Evolutionary conservation across 2,888 invertebrate genomes (phyloP).

Genomic region (Mycalesis mineus): DNA sequence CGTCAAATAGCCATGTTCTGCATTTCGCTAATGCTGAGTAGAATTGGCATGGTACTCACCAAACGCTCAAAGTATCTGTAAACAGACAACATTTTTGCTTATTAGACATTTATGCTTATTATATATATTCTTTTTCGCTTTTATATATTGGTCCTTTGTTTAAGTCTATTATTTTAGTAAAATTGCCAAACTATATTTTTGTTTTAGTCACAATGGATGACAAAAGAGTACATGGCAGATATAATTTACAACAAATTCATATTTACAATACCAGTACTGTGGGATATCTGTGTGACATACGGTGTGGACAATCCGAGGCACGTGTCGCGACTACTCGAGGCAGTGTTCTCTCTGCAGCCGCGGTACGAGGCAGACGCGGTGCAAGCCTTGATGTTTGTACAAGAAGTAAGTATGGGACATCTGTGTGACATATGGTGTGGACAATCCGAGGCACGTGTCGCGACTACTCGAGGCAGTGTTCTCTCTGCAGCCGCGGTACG

Average conservation of each 20-base stretch:
- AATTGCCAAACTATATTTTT: too few relatives aligned
- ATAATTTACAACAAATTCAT: slow-evolving; percentile 88
- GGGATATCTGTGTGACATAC: slow-evolving; percentile 87
- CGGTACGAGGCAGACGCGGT: slow-evolving; percentile 81
- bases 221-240: slow-evolving; percentile 80
- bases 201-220: slow-evolving; percentile 79
- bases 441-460: slow-evolving; percentile 79
- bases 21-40: too few relatives aligned
- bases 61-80: too few relatives aligned
- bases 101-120: too few relatives aligned
- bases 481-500: slow-evolving; percentile 81
- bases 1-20: too few relatives aligned
- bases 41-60: too few relatives aligned
- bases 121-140: too few relatives aligned
- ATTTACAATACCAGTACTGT: slow-evolving; percentile 88
- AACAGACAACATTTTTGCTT: too few relatives aligned
- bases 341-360: slow-evolving; percentile 82
- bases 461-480: slow-evolving; percentile 83
- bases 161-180: too few relatives aligned
- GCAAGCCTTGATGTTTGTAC: slow-evolving; percentile 72
- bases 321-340: slow-evolving; percentile 80
- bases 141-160: too few relatives aligned
- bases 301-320: slow-evolving; percentile 81
- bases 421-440: slow-evolving; percentile 68
- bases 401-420: slow-evolving; percentile 52